phyloP scores from a whole-genome alignment of 1,140 invertebrate species.

The Drosophila suzukii region DNA sequence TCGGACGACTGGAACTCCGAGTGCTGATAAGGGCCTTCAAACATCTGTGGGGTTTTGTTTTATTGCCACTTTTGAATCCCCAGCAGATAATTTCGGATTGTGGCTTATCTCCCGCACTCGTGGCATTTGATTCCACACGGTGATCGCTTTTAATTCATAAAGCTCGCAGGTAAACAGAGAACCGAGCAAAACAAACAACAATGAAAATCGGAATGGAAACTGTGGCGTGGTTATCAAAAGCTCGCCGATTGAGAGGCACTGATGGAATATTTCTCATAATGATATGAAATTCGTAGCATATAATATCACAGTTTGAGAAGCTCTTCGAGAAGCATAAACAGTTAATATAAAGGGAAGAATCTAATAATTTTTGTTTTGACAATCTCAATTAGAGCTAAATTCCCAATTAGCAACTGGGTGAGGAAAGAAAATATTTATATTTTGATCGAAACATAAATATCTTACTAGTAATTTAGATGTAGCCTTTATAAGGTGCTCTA shows the following conservation, averaged over 20 bases:
- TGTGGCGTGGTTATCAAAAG: conserved; percentile 32
- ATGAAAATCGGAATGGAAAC: conserved; percentile 12
- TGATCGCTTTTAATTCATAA: conserved; percentile 3
- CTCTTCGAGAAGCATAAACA: neutral
- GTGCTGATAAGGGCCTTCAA: conserved; percentile 22
- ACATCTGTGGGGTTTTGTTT: conserved; percentile 32
- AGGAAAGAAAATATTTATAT: neutral
- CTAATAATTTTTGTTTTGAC: too few relatives aligned
- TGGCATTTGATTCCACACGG: conserved; percentile 23
- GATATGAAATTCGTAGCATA: conserved; percentile 9
- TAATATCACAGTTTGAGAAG: conserved; percentile 11
- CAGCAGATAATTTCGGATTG: conserved; percentile 36
- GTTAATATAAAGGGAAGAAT: too few relatives aligned
- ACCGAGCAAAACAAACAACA: conserved; percentile 56
- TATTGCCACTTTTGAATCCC: conserved; percentile 32
- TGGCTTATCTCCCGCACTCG: conserved; percentile 46
- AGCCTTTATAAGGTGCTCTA: neutral
- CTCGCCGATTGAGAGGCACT: conserved; percentile 18
- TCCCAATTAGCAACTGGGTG: neutral
- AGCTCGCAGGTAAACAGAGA: conserved; percentile 62
- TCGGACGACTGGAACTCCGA: conserved; percentile 16
- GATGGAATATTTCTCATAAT: neutral
- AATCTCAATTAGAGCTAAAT: neutral
- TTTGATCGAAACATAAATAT: neutral
- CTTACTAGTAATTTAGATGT: neutral